A percentile compares a stretch with the other conserved stretches of the same genome.
These are phyloP conservation scores for Pseudomugil tenellus DNA, from an alignment of 2,797 vertebrate species.

Conservation along the genomic window DNA sequence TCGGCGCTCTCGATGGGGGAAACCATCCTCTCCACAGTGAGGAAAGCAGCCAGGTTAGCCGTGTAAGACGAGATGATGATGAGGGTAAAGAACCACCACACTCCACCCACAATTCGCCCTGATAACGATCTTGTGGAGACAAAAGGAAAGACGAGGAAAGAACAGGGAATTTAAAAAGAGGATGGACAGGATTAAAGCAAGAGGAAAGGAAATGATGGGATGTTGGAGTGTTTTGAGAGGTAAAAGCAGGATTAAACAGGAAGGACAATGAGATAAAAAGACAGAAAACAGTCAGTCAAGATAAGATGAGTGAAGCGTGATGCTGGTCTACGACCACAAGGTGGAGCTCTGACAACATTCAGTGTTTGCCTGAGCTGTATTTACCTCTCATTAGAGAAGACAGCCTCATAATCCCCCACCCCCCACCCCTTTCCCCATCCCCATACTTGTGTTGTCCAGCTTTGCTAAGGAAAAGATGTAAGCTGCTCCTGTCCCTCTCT, in stretches of 20 bases:
- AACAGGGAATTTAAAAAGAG: conserved; percentile 13
- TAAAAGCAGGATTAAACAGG: conserved; percentile 29
- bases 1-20: conserved; percentile 89
- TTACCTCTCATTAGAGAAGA: conserved; percentile 49
- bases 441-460: conserved; percentile 28
- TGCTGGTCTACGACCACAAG: conserved; percentile 48
- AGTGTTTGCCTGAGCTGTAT: conserved; percentile 15
- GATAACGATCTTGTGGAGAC: conserved; percentile 89
- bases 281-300: conserved; percentile 11
- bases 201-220: neutral
- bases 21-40: conserved; percentile 98
- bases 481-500: conserved; percentile 11
- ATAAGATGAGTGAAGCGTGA: conserved; percentile 22
- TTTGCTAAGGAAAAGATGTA: conserved; percentile 22
- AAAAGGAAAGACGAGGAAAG: neutral
- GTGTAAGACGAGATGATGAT: conserved; percentile 99
- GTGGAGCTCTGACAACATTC: conserved; percentile 60
- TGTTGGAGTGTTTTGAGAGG: conserved; percentile 9
- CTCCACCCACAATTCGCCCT: conserved; percentile 96
- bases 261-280: conserved; percentile 27
- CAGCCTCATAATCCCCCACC: conserved; percentile 24
- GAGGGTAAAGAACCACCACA: conserved; percentile 99
- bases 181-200: conserved; percentile 12
- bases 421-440: too few relatives aligned
- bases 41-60: conserved; percentile 97